Evolutionary conservation across 2,797 vertebrate species (phyloP), one percentile per base, ranked within the genome.

Genomic region (Loriculus beryllinus): DNA sequence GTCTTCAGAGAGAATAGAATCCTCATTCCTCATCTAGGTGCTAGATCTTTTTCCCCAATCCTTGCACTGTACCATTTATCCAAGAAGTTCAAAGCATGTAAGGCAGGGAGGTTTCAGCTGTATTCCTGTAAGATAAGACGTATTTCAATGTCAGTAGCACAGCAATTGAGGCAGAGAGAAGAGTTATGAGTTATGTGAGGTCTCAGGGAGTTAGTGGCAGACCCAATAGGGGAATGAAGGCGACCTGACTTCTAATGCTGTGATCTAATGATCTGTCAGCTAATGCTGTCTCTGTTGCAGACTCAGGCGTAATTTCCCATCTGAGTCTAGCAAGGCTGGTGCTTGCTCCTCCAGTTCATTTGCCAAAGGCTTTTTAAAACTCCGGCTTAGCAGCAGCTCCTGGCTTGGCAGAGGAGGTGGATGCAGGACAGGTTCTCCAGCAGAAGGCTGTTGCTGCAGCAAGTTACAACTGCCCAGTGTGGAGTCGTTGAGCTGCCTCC

Each of bases 391-490:
- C 82, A 62, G 86, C 90, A 78, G 56, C 82, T 65, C 85, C 82
- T 43, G 82, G 47, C 92, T 92, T 45, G 76, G 87, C 82, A 56
- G 21, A 52, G 85, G 82, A 83, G 91, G 75, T 64, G 3, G 52
- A 82, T 52, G 77, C 29, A 85, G 95, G 97, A 81, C 82, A 26
- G 56, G 80, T 79, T 72, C 64, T 84, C 86, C 74, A 33, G 87
- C 67, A 78, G 86, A 91, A 49, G 82, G 93, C 91, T 67, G 84
- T 63, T 70, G 93, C 93, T 68, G 92, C 95, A 72, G 96, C 87
- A 1, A 82, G 82, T 57, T 65, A n/a, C 63, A 14, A 12, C 83
- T 22, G 91, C 65, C 92, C 92, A 12, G 71, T 13, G 43, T 86
- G 1, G 76, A 63, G 93, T 69, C 68, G 26, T 9, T 14, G 76